These are phyloP conservation scores for Myathropa florea DNA, from an alignment of 2,888 invertebrate genomes.

Conservation along the genomic window DNA sequence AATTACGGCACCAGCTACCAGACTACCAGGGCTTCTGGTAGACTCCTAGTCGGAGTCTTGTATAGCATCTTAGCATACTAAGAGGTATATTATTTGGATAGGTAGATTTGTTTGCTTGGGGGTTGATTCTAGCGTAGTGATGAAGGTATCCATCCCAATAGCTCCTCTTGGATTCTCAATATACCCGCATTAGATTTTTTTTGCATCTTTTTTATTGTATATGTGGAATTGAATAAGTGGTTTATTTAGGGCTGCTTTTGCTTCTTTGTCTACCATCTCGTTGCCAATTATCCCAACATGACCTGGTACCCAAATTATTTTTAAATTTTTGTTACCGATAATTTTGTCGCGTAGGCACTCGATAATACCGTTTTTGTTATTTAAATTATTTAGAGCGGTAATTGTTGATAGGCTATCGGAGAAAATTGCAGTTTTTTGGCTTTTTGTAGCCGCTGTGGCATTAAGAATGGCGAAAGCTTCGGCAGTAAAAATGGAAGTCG, in stretches of 20 bases:
- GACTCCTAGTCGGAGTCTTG: not conserved
- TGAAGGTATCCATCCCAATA: not conserved
- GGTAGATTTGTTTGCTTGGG: not conserved
- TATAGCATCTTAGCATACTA: no score
- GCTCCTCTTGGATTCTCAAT: not conserved
- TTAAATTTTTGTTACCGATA: slow-evolving; percentile 1
- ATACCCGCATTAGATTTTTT: not conserved
- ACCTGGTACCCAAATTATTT: not conserved
- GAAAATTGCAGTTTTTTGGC: not conserved
- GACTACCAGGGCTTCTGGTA: no score
- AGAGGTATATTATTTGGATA: no score
- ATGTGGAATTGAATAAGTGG: not conserved
- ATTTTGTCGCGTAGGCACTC: no score
- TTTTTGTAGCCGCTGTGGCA: not conserved
- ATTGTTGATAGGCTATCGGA: not conserved
- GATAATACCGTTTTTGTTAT: not conserved
- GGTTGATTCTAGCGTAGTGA: not conserved
- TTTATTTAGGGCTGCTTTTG: not conserved
- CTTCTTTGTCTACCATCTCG: not conserved
- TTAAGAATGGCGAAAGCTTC: not conserved
- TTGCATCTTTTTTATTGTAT: not conserved
- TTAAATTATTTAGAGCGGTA: not conserved
- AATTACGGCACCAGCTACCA: no score
- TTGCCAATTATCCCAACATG: not conserved
- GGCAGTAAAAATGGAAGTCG: not conserved